Evolutionary conservation across 2,797 vertebrate genomes (phyloP), one percentile per base, ranked within the genome.

Genomic region (Chaenodraco wilsoni): DNA sequence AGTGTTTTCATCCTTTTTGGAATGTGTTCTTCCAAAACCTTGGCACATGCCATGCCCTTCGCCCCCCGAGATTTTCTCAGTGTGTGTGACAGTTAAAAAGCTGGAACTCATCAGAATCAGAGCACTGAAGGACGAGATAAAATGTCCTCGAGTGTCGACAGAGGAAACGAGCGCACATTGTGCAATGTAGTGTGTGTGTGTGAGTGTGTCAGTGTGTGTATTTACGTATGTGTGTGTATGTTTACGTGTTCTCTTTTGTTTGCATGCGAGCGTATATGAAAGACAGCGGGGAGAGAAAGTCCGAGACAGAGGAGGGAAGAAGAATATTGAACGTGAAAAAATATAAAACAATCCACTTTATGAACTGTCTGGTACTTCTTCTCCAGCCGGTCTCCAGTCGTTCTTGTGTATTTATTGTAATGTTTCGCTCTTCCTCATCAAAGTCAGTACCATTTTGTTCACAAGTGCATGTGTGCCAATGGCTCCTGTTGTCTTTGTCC

Each of bases 21-120:
- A 92, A 86, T 73, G 88, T 93, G 95, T 95, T 97, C 96, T 97
- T 97, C 96, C 95, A 93, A 91, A 93, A 91, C 91, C 72, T 77
- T 79, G 81, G 84, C 88, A 58, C 85, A 84, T 74, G 87, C 89
- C 89, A 78, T 69, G 76, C 73, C 83, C 83, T 87, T 87, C 65
- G 55, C 83, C 75, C 56, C 57, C 59, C 82, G 60, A 37, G 33
- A 37, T 37, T 37, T 37, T 37, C 33, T 37, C 7, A 37, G 33
- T 37, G 70, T 52, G 62, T 44, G 60, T 21, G 72, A 66, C 48
- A 71, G 74, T 40, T 71, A 52, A 78, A 77, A 68, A 86, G 86
- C 78, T 87, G 81, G 76, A 88, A 84, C 72, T 82, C 89, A 90
- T 87, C 89, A 81, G 76, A 87, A 84, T 76, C 83, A 77, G 81